Evolutionary conservation across 2,888 invertebrate genomes (phyloP), one percentile per base, ranked within the genome.

Genomic region (Amphimallon solstitiale): DNA sequence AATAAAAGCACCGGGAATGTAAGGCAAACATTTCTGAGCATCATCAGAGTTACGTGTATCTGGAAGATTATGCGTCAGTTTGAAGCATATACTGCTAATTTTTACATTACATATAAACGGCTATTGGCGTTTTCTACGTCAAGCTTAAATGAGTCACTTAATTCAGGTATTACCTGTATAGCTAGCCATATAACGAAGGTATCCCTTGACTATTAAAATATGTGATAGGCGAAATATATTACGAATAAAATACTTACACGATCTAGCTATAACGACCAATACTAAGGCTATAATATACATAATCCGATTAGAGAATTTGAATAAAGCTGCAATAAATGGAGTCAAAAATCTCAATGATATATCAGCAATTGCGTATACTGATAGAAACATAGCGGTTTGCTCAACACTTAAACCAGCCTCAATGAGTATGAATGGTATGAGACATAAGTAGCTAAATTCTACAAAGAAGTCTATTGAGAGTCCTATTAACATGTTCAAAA

Each of bases 391-490:
- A 0, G 89, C 88, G 60, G 87, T 88, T 67, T 86, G 79, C 3
- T 80, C 74, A 0, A 85, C 87, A 46, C 84, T 80, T 71, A 87
- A 86, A 19, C 83, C 76, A 82, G 86, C 85, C 70, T 89, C 89
- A 40, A 82, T 83, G 2, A 90, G 78, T 63, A 90, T 89, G 38
- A 89, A 86, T 4, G 89, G 89, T 6, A 87, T 82, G 45, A 89
- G 74, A 6, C 87, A 75, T 0, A 88, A 86, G 74, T 89, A 90
- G 73, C 88, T 89, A 0, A 87, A 85, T 76, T 90, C 89, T 0
- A 87, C 88, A 72, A 88, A 87, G 10, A 87, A 84, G 2, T 89
- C 89, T 35, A 89, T 78, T 0, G 89, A 87, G 75, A 89, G 79
- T 10, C 89, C 89, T 45, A 88, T 65, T 79, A 88, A 83, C 70